Conservation (phyloP, 2,797 vertebrate genomes). For the Lacerta agilis region DNA sequence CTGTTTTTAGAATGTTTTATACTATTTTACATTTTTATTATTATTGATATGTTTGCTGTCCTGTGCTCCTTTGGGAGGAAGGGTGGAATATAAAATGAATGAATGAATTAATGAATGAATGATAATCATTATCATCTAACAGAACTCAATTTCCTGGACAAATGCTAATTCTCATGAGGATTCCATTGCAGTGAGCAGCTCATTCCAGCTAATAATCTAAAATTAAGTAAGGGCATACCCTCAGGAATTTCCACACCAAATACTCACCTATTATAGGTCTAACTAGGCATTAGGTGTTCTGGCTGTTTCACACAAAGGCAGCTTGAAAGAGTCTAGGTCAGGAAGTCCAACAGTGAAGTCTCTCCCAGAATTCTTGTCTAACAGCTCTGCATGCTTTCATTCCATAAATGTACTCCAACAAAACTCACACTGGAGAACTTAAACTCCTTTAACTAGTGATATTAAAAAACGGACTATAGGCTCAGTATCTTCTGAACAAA, state of each 20-base stretch:
- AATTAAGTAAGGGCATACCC: slow-evolving; percentile 71
- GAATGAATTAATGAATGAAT: too few relatives aligned
- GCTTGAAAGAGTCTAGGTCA: slow-evolving; percentile 77
- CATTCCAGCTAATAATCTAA: slow-evolving; percentile 44
- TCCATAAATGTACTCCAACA: slow-evolving; percentile 72
- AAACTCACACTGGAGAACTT: slow-evolving; percentile 23
- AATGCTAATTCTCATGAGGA: neutral
- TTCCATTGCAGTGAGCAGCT: slow-evolving; percentile 53
- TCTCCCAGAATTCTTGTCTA: slow-evolving; percentile 66
- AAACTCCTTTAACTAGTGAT: slow-evolving; percentile 59
- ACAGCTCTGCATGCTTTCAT: slow-evolving; percentile 62
- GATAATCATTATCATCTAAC: too few relatives aligned
- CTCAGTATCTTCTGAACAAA: slow-evolving; percentile 57
- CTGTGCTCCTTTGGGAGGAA: too few relatives aligned
- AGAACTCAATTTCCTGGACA: neutral
- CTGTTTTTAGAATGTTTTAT: too few relatives aligned
- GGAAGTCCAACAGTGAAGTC: slow-evolving; percentile 68
- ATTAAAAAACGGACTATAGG: slow-evolving; percentile 60
- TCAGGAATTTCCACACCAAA: slow-evolving; percentile 69
- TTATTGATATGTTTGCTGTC: too few relatives aligned
- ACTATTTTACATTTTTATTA: too few relatives aligned
- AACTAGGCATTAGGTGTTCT: slow-evolving; percentile 68
- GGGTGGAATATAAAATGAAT: too few relatives aligned
- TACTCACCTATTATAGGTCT: slow-evolving; percentile 65
- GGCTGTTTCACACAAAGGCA: slow-evolving; percentile 73